phyloP scores from a whole-genome alignment of 2,113 vertebrate genomes.

The Narcine bancroftii region DNA sequence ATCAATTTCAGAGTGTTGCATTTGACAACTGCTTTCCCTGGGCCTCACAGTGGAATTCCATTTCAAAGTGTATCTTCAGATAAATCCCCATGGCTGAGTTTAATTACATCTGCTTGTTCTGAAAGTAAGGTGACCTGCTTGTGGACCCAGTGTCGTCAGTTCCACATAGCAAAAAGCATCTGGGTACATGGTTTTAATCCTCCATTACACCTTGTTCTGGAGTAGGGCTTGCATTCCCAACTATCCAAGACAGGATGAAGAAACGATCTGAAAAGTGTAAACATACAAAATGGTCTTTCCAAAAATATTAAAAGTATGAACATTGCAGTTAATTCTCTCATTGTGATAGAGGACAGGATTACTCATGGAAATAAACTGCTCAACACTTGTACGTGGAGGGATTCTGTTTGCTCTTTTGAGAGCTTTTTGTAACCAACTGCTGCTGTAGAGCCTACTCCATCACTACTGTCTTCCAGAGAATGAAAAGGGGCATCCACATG shows the following conservation, averaged over 20 bases:
- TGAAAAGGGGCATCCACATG: background rate
- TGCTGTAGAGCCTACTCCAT: background rate
- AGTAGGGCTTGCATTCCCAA: background rate
- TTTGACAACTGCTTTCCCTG: no score
- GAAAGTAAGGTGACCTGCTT: no score
- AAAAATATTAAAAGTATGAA: no score
- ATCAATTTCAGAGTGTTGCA: no score
- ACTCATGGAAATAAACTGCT: background rate
- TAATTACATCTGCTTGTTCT: no score
- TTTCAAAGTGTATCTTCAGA: no score
- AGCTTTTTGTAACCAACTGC: background rate
- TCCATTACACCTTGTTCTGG: no score
- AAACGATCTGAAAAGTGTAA: background rate
- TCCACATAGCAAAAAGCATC: no score
- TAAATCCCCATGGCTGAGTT: no score
- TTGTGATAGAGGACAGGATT: background rate
- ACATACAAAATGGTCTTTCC: background rate
- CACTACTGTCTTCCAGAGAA: background rate
- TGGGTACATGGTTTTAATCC: no score
- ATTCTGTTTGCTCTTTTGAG: background rate
- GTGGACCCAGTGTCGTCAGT: no score
- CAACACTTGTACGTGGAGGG: background rate
- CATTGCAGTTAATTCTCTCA: background rate
- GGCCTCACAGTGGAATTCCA: no score
- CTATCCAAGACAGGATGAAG: background rate